Evolutionary conservation across 2,888 invertebrate species (phyloP).

Genomic region (Aethes cnicana): DNA sequence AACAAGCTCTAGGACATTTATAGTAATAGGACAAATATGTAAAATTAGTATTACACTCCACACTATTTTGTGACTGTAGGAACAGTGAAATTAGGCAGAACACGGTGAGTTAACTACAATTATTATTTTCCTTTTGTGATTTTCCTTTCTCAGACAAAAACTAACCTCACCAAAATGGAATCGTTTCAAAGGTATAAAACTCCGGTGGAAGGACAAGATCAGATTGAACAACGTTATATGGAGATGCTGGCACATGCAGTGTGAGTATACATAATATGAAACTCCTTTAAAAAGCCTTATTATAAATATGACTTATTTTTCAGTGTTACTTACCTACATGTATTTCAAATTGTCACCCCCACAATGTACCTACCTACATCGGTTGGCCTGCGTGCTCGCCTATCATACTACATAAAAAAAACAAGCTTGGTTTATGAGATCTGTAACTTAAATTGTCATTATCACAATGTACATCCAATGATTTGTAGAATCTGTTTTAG

Average conservation of each 20-base stretch:
- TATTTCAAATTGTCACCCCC: no score
- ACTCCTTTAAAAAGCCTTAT: no score
- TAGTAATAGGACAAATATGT: slow-evolving; percentile 57
- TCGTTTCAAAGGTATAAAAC: slow-evolving; percentile 98
- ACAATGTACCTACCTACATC: no score
- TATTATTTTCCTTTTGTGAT: slow-evolving; percentile 41
- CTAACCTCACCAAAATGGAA: slow-evolving; percentile 99
- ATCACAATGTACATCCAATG: no score
- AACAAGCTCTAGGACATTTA: slow-evolving; percentile 60
- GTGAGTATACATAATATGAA: no score
- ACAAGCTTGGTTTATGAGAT: no score
- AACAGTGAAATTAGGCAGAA: slow-evolving; percentile 43
- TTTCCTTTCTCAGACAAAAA: slow-evolving; percentile 91
- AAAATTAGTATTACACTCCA: slow-evolving; percentile 53
- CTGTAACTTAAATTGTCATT: no score
- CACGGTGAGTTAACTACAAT: slow-evolving; percentile 58
- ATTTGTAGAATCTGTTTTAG: no score
- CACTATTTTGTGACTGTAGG: slow-evolving; percentile 60
- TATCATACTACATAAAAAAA: no score
- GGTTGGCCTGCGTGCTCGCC: no score
- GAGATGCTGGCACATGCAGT: slow-evolving; percentile 99
- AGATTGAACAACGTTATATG: slow-evolving; percentile 99
- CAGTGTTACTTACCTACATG: no score
- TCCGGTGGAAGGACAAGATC: slow-evolving; percentile 99
- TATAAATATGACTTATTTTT: no score